phyloP scores from a whole-genome alignment of 2,888 invertebrate genomes.

The Serrognathus titanus region DNA sequence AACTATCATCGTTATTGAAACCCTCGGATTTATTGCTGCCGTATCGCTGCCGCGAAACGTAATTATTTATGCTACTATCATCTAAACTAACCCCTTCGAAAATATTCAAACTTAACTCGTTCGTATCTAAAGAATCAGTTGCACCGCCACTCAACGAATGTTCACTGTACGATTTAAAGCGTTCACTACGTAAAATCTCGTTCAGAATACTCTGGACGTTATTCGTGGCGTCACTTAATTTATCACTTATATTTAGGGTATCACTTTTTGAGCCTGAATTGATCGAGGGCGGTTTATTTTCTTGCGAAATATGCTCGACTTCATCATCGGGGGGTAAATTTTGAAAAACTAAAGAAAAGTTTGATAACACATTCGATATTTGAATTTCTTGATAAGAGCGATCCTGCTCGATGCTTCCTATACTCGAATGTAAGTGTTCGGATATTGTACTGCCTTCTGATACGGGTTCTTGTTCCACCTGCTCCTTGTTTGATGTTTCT shows the following conservation, averaged over 20 bases:
- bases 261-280: constrained; percentile 15
- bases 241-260: constrained; percentile 9
- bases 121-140: constrained; percentile 29
- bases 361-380: constrained; percentile 31
- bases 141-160: constrained; percentile 11
- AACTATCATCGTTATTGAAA: constrained; percentile 14
- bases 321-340: constrained; percentile 26
- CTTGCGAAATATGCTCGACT: constrained; percentile 30
- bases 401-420: constrained; percentile 40
- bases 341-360: constrained; percentile 25
- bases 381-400: constrained; percentile 47
- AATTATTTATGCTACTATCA: constrained; percentile 41
- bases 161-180: constrained; percentile 34
- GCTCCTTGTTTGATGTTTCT: too few species aligned
- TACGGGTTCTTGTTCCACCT: background rate
- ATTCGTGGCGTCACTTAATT: constrained; percentile 20
- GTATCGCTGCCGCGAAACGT: constrained; percentile 19
- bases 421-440: constrained; percentile 19
- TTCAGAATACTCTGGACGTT: constrained; percentile 41
- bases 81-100: constrained; percentile 45
- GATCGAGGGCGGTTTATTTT: constrained; percentile 31
- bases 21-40: background rate
- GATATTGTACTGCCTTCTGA: constrained; percentile 23
- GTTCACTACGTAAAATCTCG: constrained; percentile 40
- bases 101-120: constrained; percentile 43